Evolutionary conservation across 2,797 vertebrate genomes (phyloP).

Genomic region (Anguilla anguilla): DNA sequence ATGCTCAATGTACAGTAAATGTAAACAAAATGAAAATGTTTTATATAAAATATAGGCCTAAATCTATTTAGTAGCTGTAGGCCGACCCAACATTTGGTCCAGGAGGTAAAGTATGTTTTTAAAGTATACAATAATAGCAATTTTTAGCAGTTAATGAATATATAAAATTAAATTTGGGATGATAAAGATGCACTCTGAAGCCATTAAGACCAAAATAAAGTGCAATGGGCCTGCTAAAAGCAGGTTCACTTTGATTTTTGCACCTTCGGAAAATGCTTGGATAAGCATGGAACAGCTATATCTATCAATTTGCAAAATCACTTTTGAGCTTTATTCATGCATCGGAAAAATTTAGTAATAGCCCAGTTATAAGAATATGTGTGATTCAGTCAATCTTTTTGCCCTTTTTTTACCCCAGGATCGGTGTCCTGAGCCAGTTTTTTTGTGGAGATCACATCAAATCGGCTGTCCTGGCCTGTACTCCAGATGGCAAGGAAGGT

Average conservation of each 20-base stretch:
- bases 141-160: not conserved
- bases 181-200: slow-evolving; percentile 41
- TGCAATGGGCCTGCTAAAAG: slow-evolving; percentile 3
- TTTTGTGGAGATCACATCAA: not conserved
- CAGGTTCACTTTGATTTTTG: slow-evolving; percentile 27
- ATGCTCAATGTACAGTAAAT: not conserved
- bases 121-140: not conserved
- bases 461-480: too few species aligned
- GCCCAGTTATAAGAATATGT: slow-evolving; percentile 52
- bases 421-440: not conserved
- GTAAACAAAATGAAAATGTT: not conserved
- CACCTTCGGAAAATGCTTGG: slow-evolving; percentile 33
- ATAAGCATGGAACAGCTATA: slow-evolving; percentile 25
- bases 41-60: not conserved
- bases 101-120: not conserved
- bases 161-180: slow-evolving; percentile 16
- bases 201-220: slow-evolving; percentile 46
- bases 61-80: not conserved
- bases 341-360: slow-evolving; percentile 57
- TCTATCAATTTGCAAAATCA: slow-evolving; percentile 61
- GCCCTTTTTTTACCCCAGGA: slow-evolving; percentile 55
- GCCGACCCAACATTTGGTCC: too few species aligned
- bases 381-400: slow-evolving; percentile 59
- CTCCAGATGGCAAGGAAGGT: too few species aligned
- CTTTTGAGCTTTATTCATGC: slow-evolving; percentile 59